A percentile compares a stretch with the other conserved stretches of the same genome.
Conservation (phyloP, 2,113 vertebrate species). For the Rhea pennata region DNA sequence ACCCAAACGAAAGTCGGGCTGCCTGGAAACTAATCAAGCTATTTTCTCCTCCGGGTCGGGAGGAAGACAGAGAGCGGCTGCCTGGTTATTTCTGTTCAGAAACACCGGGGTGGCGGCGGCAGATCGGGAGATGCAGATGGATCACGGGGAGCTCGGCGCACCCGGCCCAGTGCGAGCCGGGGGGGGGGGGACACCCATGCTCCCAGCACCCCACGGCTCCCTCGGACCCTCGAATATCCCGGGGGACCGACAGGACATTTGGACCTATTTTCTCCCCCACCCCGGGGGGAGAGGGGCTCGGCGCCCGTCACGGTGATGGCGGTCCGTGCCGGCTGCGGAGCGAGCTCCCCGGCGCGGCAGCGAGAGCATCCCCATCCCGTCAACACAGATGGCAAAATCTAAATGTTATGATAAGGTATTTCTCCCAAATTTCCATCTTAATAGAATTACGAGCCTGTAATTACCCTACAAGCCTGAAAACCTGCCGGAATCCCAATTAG, state of each 20-base stretch:
- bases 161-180: background rate
- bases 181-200: fast-evolving
- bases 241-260: fast-evolving
- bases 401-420: conserved; percentile 74
- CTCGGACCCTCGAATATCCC: background rate
- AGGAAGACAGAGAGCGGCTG: fast-evolving
- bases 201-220: background rate
- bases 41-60: fast-evolving
- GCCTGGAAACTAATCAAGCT: background rate
- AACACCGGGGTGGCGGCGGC: fast-evolving
- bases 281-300: fast-evolving
- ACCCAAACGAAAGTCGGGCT: background rate
- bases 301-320: fast-evolving
- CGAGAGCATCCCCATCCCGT: background rate
- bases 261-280: fast-evolving
- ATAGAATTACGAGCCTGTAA: conserved; percentile 78
- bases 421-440: conserved; percentile 72
- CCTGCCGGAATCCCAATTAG: conserved; percentile 79
- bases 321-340: background rate
- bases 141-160: fast-evolving
- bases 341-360: background rate
- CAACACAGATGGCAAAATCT: conserved; percentile 67
- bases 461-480: conserved; percentile 77
- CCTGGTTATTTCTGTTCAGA: background rate
- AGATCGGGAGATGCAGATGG: background rate